Evolutionary conservation across 2,797 vertebrate genomes (phyloP).

Genomic region (Sebastes kiyomatsui): DNA sequence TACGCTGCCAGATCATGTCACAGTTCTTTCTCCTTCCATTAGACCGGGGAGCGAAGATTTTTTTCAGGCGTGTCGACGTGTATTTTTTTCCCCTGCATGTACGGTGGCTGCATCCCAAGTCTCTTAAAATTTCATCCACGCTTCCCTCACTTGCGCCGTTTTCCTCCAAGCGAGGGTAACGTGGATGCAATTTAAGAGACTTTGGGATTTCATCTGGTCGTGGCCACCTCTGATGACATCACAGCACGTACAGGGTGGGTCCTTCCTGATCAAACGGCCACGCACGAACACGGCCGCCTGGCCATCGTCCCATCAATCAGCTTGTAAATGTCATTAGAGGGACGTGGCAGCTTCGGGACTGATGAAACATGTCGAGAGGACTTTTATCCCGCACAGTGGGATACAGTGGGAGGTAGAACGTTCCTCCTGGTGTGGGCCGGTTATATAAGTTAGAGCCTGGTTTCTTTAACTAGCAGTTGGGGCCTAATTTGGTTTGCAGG

Average conservation of each 20-base stretch:
- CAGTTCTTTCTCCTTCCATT: constrained; percentile 18
- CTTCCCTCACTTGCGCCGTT: neutral
- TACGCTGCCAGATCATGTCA: neutral
- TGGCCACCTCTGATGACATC: constrained; percentile 18
- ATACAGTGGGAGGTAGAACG: constrained; percentile 35
- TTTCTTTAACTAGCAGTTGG: constrained; percentile 59
- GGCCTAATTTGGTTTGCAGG: constrained; percentile 31
- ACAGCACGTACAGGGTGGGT: constrained; percentile 4
- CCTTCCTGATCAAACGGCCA: constrained; percentile 34
- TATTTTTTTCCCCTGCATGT: neutral
- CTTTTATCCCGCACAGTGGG: constrained; percentile 61
- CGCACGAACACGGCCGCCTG: constrained; percentile 43
- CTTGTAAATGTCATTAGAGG: constrained; percentile 69
- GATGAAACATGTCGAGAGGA: constrained; percentile 48
- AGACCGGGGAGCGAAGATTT: neutral
- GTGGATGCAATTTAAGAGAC: neutral
- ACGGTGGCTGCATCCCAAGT: neutral
- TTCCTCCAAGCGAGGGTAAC: neutral
- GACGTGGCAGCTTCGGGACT: constrained; percentile 39
- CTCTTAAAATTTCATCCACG: neutral
- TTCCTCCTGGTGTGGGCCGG: constrained; percentile 1
- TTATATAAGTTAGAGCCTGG: constrained; percentile 54
- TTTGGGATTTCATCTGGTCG: constrained; percentile 9
- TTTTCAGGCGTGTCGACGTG: constrained; percentile 13
- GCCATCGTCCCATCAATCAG: constrained; percentile 67